Conservation (phyloP, 2,797 vertebrate species). For the Acanthis flammea region DNA sequence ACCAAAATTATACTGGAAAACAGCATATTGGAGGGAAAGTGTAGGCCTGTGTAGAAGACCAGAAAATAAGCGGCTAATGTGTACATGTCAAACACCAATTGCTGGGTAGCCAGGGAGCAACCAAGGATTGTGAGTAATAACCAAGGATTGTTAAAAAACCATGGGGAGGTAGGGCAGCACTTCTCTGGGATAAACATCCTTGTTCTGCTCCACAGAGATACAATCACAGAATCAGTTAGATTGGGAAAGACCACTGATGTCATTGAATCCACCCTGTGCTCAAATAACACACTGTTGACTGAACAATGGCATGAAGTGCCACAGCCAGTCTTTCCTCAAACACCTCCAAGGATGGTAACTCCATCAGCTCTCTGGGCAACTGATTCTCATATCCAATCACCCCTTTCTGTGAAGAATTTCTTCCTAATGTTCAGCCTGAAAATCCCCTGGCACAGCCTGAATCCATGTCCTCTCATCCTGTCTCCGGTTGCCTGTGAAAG, state of each 20-base stretch:
- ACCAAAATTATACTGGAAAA: neutral
- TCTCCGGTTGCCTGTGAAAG: neutral
- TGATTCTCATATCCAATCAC: neutral
- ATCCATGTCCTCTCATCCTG: neutral
- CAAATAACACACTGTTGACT: too few species aligned
- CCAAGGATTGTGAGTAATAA: neutral
- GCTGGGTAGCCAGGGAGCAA: rapidly evolving
- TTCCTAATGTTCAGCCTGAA: neutral
- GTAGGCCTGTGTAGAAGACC: neutral
- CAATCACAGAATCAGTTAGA: neutral
- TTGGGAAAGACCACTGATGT: neutral
- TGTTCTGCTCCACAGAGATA: neutral
- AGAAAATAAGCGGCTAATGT: too few species aligned
- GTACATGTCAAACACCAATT: rapidly evolving
- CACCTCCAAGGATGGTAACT: rapidly evolving
- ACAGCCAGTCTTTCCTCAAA: neutral
- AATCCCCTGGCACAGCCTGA: neutral
- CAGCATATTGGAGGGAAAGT: neutral
- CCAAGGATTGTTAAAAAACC: neutral
- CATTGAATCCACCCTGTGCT: neutral
- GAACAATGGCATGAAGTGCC: too few species aligned
- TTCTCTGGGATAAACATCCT: neutral
- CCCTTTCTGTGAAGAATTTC: neutral
- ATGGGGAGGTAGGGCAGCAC: neutral
- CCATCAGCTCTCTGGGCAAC: neutral